Base-by-base conservation (phyloP, 1,140 invertebrate species). In the Temnothorax nylanderi region DNA sequence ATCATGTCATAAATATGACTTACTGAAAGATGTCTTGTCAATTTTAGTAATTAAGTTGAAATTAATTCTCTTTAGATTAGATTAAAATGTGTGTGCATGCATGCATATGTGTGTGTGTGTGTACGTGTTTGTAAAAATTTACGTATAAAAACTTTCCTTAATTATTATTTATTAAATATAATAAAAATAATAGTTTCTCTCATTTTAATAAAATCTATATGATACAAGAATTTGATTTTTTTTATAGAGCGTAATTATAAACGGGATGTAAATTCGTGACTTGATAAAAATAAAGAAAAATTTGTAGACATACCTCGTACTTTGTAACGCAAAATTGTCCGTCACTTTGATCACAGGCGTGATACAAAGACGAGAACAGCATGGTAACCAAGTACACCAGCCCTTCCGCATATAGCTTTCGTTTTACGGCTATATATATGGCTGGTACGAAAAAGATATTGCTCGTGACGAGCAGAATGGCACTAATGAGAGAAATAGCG, bases 401-500 rank as follows among this genome's bases (percentile, higher is more conserved):
- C 11, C 97, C 97, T 95, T 99, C 98, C 0, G 98, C 97, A 94
- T 97, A 98, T 91, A 98, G 97, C 60, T 96, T 94, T 21, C 98
- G 95, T 87, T 97, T 97, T 21, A 97, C 92, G n/a, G 98, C 98
- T 65, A 99, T 94, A 89, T 97, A 96, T 51, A 98, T 97, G n/a
- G 98, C 97, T 49, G 98, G 98, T 60, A 98, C 92, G 92, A 99
- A 99, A 69, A 98, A 96, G 37, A 98, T 92, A 94, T 99, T 99
- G 94, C 98, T 99, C 18, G 99, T 92, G 0, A 98, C 98, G 3
- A 99, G 95, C 2, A 98, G 95, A 1, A 98, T 92, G 0, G 97
- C 96, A 49, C 97, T 97, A 10, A 97, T 81, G 8, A 98, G 92
- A 85, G 98, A 96, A 11, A 95, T 94, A 77, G 96, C 95, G 37